phyloP scores from a whole-genome alignment of 2,888 invertebrate species.

The Thera britannica region DNA sequence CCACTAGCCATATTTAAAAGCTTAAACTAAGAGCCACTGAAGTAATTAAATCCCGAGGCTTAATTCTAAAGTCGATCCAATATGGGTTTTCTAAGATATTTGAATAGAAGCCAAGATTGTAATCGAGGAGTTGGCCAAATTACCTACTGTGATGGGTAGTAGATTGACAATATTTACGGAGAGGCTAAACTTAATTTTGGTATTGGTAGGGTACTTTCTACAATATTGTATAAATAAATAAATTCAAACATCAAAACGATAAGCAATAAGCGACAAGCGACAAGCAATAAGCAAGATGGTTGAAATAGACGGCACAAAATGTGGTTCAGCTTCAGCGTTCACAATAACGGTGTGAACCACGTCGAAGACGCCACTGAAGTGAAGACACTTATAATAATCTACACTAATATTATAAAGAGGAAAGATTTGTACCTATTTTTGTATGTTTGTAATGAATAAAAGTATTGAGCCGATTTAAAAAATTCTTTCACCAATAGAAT shows the following conservation, averaged over 20 bases:
- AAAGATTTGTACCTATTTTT: no score
- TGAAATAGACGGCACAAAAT: no score
- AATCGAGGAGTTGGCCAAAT: constrained; percentile 13
- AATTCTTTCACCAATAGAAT: no score
- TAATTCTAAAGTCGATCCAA: constrained; percentile 18
- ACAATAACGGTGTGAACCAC: no score
- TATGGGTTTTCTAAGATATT: constrained; percentile 12
- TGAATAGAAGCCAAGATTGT: constrained; percentile 21
- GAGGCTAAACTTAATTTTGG: background rate
- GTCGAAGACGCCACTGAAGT: no score
- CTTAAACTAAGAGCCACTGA: constrained; percentile 1
- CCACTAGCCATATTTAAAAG: background rate
- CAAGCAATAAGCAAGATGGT: no score
- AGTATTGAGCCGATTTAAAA: no score
- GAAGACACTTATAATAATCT: no score
- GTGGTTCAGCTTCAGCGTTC: no score
- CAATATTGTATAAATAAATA: background rate
- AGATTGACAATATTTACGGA: background rate
- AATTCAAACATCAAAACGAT: background rate
- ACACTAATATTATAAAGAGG: no score
- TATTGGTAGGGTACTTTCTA: background rate
- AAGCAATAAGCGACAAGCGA: no score
- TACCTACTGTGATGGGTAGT: background rate
- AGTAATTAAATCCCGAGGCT: constrained; percentile 23
- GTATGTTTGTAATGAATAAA: no score